Evolutionary conservation across 2,888 invertebrate genomes (phyloP).

Genomic region (Microctonus hyperodae): DNA sequence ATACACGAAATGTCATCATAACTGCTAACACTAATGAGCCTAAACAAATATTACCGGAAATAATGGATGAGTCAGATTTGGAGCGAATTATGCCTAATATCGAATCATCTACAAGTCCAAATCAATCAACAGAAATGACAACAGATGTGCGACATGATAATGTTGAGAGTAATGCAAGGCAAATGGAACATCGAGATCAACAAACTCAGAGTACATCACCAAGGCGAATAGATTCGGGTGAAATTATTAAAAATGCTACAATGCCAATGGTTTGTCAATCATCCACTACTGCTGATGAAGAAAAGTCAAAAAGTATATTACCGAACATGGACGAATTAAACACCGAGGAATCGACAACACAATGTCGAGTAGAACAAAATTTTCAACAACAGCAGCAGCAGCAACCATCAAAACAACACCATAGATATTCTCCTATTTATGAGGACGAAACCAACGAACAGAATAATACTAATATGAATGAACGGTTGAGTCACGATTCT

Average conservation of each 20-base stretch:
- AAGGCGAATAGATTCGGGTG: constrained; percentile 29
- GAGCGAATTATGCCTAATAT: constrained; percentile 53
- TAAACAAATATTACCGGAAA: constrained; percentile 46
- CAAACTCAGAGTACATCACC: constrained; percentile 42
- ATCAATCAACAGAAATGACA: constrained; percentile 26
- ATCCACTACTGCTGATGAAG: constrained; percentile 37
- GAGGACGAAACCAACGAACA: constrained; percentile 28
- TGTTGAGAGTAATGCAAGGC: constrained; percentile 28
- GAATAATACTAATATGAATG: constrained; percentile 28
- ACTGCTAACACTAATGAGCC: constrained; percentile 44
- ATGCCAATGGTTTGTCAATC: constrained; percentile 27
- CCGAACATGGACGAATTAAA: constrained; percentile 49
- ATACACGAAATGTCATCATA: constrained; percentile 41
- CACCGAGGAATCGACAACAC: constrained; percentile 14
- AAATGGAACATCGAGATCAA: constrained; percentile 44
- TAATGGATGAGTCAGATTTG: constrained; percentile 45
- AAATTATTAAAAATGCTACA: constrained; percentile 29
- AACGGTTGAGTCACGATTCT: constrained; percentile 24
- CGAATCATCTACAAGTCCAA: constrained; percentile 43
- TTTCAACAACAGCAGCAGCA: neutral
- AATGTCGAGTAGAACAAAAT: constrained; percentile 12
- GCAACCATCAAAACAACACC: neutral
- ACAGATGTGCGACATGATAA: constrained; percentile 29
- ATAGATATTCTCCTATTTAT: constrained; percentile 38
- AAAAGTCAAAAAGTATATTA: constrained; percentile 52